These are phyloP conservation scores for Pelecanoides urinatrix DNA, from an alignment of 2,113 vertebrate genomes.

Conservation along the genomic window DNA sequence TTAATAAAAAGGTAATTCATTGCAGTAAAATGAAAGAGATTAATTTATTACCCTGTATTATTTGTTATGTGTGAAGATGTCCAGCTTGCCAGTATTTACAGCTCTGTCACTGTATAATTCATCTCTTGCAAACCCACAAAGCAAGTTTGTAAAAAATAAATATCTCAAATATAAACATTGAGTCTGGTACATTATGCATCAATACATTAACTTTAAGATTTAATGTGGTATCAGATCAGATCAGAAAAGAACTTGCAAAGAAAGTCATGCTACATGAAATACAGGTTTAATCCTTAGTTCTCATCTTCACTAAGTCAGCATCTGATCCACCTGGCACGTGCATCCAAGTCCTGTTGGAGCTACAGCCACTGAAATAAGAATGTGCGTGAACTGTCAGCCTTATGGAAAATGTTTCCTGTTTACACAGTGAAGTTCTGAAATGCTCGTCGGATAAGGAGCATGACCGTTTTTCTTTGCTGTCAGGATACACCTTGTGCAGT, in stretches of 20 bases:
- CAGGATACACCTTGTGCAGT: not conserved
- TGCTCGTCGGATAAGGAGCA: not conserved
- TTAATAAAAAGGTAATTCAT: constrained; percentile 6
- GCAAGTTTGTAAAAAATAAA: not conserved
- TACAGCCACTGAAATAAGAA: not conserved
- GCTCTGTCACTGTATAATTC: not conserved
- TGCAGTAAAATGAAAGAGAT: not conserved
- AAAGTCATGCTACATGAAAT: not conserved
- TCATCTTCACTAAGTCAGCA: not conserved
- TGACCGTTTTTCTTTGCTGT: not conserved
- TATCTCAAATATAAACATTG: not conserved
- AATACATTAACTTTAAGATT: not conserved
- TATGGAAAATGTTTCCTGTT: not conserved
- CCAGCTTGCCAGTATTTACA: constrained; percentile 21
- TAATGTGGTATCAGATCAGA: not conserved
- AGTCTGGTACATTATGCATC: not conserved
- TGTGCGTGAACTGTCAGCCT: not conserved
- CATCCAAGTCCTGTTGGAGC: not conserved
- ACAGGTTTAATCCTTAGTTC: not conserved
- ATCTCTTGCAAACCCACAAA: not conserved
- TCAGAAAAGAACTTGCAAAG: not conserved
- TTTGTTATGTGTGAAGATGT: not conserved
- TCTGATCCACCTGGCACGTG: not conserved
- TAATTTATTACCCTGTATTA: not conserved
- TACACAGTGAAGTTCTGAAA: not conserved